phyloP scores from a whole-genome alignment of 2,113 vertebrate genomes.

The Gobiocypris rarus region DNA sequence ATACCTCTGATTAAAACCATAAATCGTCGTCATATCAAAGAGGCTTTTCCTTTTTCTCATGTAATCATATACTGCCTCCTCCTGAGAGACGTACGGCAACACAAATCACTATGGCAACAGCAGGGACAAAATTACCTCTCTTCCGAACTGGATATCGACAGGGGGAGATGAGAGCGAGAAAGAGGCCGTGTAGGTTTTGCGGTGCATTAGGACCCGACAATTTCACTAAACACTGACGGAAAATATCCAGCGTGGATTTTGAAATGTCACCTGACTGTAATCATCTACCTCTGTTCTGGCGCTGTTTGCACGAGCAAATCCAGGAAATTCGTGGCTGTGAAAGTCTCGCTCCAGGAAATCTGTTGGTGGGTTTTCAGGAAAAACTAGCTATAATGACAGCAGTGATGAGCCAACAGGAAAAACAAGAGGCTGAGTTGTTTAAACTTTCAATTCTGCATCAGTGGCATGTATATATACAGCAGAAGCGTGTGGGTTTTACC shows the following conservation, averaged over 20 bases:
- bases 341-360: not conserved
- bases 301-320: not conserved
- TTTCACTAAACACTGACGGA: constrained; percentile 45
- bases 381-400: not conserved
- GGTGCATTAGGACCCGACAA: constrained; percentile 41
- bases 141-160: constrained; percentile 1
- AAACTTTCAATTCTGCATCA: not conserved
- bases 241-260: not conserved
- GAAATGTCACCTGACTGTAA: not conserved
- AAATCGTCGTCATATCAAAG: not conserved
- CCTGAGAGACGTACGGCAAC: constrained; percentile 17
- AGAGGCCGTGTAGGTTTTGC: constrained; percentile 14
- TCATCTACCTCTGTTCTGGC: not conserved
- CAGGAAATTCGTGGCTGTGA: not conserved
- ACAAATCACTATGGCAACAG: constrained; percentile 56
- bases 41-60: constrained; percentile 8
- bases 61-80: constrained; percentile 38
- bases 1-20: constrained; percentile 4
- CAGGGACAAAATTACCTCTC: constrained; percentile 35
- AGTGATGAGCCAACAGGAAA: not conserved
- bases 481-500: not conserved
- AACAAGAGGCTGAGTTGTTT: not conserved
- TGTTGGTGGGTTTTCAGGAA: not conserved
- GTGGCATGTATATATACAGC: no score
- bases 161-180: not conserved